phyloP scores from a whole-genome alignment of 2,113 vertebrate genomes.

The Hyperoodon ampullatus region DNA sequence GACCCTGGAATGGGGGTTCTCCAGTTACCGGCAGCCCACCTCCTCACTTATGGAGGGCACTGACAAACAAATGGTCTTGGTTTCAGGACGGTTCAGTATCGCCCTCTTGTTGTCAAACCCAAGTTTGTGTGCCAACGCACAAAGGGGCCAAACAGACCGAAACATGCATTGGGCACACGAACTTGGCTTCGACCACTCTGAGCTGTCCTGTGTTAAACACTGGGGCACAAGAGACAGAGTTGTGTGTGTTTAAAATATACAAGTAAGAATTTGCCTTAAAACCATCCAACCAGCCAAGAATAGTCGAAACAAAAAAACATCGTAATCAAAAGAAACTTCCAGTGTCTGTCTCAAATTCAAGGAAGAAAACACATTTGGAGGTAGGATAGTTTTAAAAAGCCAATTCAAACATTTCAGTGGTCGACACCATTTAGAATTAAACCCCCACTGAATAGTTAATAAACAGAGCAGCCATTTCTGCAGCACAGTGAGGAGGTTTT shows the following conservation, averaged over 20 bases:
- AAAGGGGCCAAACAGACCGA: background rate
- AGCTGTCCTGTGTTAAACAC: background rate
- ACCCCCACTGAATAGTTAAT: background rate
- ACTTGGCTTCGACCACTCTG: background rate
- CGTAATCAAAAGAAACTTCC: background rate
- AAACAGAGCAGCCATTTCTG: background rate
- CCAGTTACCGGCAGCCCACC: background rate
- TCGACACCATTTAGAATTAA: background rate
- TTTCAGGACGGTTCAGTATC: background rate
- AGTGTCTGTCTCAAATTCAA: background rate
- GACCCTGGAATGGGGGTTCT: background rate
- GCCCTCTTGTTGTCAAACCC: background rate
- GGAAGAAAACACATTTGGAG: background rate
- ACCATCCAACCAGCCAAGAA: background rate
- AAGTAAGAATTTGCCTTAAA: background rate
- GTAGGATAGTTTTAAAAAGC: background rate
- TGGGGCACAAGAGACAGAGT: background rate
- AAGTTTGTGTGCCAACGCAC: background rate
- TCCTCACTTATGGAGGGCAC: background rate
- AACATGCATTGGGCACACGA: background rate
- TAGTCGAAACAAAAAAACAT: background rate
- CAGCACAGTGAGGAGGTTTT: background rate
- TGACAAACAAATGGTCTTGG: background rate
- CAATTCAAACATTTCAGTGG: background rate
- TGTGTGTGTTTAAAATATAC: background rate